Evolutionary conservation across 2,888 invertebrate genomes (phyloP), one percentile per base, ranked within the genome.

Genomic region (Byasa hedistus): DNA sequence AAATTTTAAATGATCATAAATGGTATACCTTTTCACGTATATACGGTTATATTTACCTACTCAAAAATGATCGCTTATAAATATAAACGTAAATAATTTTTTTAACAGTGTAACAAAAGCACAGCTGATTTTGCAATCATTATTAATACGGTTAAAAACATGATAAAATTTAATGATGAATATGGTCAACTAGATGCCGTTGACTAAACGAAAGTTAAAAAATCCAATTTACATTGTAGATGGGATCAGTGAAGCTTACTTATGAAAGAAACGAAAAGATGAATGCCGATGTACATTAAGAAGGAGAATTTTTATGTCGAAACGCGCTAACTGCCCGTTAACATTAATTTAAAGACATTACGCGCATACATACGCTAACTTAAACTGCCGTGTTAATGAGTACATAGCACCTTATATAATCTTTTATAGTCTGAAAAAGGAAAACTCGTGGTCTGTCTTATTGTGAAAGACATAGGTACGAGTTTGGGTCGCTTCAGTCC

Each of bases 291-390:
- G 21, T 32, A 52, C 24, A 60, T 66, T 66, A 62, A 55, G 5
- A 10, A 10, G 21, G 59, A 48, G 63, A 63, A 56, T 63, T 55
- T 63, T 63, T 63, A 66, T 59, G 51, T 24, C n/a, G 8, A 36
- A 59, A 44, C 66, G 59, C 39, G 66, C 51, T 52, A 57, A 55
- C 62, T 63, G 62, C 62, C 59, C 22, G 22, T 63, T 62, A 56
- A 63, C n/a, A 56, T 66, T 66, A 67, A 63, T 67, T 66, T 63
- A 63, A 67, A 66, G 48, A 44, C 57, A 66, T 66, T 66, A 62
- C 57, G 36, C 22, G 32, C 54, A 44, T 58, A 62, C 58, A 57
- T 54, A 61, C 36, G 57, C 36, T 36, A 63, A 48, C 51, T 44
- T 54, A n/a, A 32, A 55, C 55, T 48, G 48, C 55, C 57, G 56